Base-by-base conservation (phyloP, 2,797 vertebrate genomes). In the Spinus pinus region DNA sequence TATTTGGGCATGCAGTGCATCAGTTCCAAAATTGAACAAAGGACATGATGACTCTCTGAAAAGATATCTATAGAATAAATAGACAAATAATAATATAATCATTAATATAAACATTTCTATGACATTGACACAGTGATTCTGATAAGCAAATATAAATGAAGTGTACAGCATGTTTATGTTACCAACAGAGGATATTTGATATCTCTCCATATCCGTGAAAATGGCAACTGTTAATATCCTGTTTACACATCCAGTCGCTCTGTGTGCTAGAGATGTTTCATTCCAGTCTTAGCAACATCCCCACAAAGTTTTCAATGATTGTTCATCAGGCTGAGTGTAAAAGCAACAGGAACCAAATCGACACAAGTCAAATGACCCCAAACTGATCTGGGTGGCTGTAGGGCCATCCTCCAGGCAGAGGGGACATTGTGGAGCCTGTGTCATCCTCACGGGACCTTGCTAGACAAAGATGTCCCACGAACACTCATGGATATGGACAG, bases 221-320 rank as follows among this genome's bases (percentile, higher is more conserved):
- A 93, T 21, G 92, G 66, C 81, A 86, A 91, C 83, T 87, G 74
- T 83, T 90, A 78, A 88, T 94, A 95, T 92, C 95, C 96, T 98
- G 98, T 98, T 98, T 98, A 98, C 97, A 93, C 93, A 65, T 96
- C 83, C 91, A 97, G 89, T 98, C 96, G 97, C 62, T 87, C 62
- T 71, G 56, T 91, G 64, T 91, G 54, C 85, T 81, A 31, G 62
- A 91, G 78, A 44, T 94, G 80, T 86, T 94, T 94, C 85, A 81
- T 97, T 97, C 89, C 88, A 90, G 91, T 95, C 96, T 80, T 93
- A 86, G 91, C 72, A 73, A 65, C 39, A 54, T 95, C 83, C 89
- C 82, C 94, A 79, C 73, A 93, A 90, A 98, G 94, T 93, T 96
- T 89, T 81, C 73, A 86, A 67, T 94, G 81, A 87, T 30, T 94